Base-by-base conservation (phyloP, 1,140 invertebrate genomes). In the Thaumatotibia leucotreta region DNA sequence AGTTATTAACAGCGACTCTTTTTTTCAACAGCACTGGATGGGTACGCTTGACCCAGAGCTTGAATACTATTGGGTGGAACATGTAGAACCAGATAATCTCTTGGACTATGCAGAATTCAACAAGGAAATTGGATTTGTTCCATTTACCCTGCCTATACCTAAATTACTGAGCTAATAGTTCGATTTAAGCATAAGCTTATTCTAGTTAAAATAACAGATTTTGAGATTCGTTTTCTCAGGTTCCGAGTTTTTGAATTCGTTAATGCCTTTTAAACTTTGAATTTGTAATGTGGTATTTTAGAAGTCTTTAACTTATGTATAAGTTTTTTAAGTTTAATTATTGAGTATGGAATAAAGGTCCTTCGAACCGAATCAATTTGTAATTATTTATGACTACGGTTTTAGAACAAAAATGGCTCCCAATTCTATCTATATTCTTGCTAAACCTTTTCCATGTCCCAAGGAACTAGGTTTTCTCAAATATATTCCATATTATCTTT, bases 71-170 rank as follows among this genome's bases (percentile, higher is more conserved):
- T 83, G 81, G 81, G 31, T 63, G 1, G 70, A 82, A 24, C 81
- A 83, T 35, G 58, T 77, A 4, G 79, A 82, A 35, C 39, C 67
- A 10, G 72, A 78, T 14, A 72, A 72, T 50, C 17, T 74, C 27
- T 31, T 83, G 52, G 78, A 78, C 17, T 82, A 79, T 64, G 70
- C 64, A 54, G 67, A 81, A 50, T 79, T 79, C 27, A 76, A 80
- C 75, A 71, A 33, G 52, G 22, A 10, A 68, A 66, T 35, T 1
- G 24, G 52, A 80, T 83, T 45, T 32, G 65, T 83, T 45, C 81
- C 79, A 2, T 83, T 68, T 33, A 81, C 79, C n/a, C 54, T 83
- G n/a, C 81, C 81, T 1, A 52, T 83, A 39, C 81, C 79, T 4
- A 76, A 63, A 58, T 65, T 74, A 4, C 49, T 71, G n/a, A 73